Evolutionary conservation across 2,113 vertebrate genomes (phyloP), one percentile per base, ranked within the genome.

Genomic region (Illadopsis cleaveri): DNA sequence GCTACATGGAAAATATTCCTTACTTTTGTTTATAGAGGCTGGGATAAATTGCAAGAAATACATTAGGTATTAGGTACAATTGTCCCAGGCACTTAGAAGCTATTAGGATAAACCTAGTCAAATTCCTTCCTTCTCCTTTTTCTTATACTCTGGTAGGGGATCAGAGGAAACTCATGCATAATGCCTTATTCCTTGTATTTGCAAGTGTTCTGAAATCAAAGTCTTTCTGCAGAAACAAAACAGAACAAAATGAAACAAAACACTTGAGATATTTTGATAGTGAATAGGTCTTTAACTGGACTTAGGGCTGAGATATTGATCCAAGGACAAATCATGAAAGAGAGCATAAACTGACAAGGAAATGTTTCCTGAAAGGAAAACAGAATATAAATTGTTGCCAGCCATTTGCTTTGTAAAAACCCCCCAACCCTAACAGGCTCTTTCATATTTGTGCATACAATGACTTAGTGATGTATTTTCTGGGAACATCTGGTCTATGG

Each of bases 361-460:
- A 58, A 44, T 62, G 9, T 27, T 30, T 85, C 9, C 70, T 61
- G 21, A 28, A 28, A 40, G 31, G 15, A 37, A 58, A 11, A 16
- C 5, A 17, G 28, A 18, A 27, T 27, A 21, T 10, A 70, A 54
- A 80, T 20, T 22, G 3, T 82, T 92, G 27, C 37, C 11, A 85
- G 35, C 10, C 33, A 30, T 15, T 15, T 61, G 5, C 11, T 15
- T 48, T 12, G 19, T 48, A 16, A 2, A 33, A n/a, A n/a, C 22
- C 14, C 3, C 50, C 9, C 25, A 53, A 31, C 4, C 3, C 1
- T 0, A 94, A 58, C 5, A 1, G 9, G 7, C 1, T 60, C 5
- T 94, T 76, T 79, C 31, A 53, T 60, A n/a, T 8, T 92, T 80
- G 5, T 80, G n/a, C 54, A 37, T 14, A 20, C 64, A 37, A 65